Evolutionary conservation across 2,888 invertebrate species (phyloP).

Genomic region (Drosophila stalkeri): DNA sequence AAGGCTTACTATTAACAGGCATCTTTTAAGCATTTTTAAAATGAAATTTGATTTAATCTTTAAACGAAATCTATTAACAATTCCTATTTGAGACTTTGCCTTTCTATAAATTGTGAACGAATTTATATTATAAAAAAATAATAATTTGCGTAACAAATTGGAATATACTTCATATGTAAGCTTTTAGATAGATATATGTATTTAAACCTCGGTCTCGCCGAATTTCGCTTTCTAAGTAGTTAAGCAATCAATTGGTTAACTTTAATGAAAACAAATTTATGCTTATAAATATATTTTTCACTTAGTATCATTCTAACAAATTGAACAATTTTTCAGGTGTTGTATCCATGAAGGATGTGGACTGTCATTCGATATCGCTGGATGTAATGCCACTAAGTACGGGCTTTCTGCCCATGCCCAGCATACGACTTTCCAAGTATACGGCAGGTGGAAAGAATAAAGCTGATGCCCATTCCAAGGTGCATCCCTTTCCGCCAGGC

Average conservation of each 20-base stretch:
- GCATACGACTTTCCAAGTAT: constrained; percentile 94
- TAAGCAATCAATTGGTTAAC: constrained; percentile 38
- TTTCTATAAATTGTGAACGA: too few species aligned
- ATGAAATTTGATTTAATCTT: too few species aligned
- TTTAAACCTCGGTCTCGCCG: constrained; percentile 3
- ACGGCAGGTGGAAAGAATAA: constrained; percentile 88
- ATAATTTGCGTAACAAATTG: too few species aligned
- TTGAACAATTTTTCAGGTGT: constrained; percentile 87
- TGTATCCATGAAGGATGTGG: constrained; percentile 89
- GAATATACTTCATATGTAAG: neutral
- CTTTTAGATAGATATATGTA: neutral
- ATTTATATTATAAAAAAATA: too few species aligned
- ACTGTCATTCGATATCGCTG: constrained; percentile 90
- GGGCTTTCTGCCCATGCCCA: constrained; percentile 95
- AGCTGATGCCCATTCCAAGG: constrained; percentile 89
- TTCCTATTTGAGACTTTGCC: too few species aligned
- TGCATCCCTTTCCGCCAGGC: constrained; percentile 95
- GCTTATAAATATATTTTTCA: constrained; percentile 17
- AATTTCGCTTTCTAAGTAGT: constrained; percentile 20
- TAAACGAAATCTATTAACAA: too few species aligned
- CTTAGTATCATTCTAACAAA: neutral
- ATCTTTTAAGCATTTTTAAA: too few species aligned
- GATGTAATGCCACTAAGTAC: constrained; percentile 97
- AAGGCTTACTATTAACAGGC: neutral
- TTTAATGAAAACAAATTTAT: constrained; percentile 28